Percentiles rank a stretch among this genome's conserved stretches.
Conservation (phyloP, 2,888 invertebrate genomes). For the Parnassius apollo region DNA sequence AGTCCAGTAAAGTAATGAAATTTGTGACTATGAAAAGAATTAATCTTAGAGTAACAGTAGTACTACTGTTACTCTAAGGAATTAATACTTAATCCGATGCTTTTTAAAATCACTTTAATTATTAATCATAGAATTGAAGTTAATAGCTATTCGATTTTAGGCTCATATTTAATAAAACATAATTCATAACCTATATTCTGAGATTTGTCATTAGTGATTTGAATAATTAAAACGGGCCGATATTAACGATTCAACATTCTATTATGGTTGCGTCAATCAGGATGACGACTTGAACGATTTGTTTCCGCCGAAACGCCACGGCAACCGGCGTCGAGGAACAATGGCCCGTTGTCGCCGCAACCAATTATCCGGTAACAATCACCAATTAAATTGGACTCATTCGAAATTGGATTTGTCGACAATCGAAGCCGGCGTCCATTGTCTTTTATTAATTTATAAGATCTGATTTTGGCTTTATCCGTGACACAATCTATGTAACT, state of each 20-base stretch:
- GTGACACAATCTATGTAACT: background rate
- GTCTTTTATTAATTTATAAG: conserved; percentile 26
- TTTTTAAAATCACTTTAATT: too few relatives aligned
- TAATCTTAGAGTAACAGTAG: too few relatives aligned
- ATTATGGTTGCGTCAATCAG: conserved; percentile 20
- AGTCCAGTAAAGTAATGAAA: too few relatives aligned
- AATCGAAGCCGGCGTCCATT: conserved; percentile 20
- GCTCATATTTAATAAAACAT: conserved; percentile 11
- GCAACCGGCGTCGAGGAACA: conserved; percentile 15
- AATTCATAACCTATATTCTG: conserved; percentile 15
- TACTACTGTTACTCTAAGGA: too few relatives aligned
- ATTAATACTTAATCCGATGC: too few relatives aligned
- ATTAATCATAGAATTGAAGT: too few relatives aligned
- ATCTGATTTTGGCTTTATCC: conserved; percentile 13
- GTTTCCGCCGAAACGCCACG: conserved; percentile 21
- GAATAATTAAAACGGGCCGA: conserved; percentile 18
- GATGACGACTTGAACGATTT: conserved; percentile 19
- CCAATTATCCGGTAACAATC: conserved; percentile 36
- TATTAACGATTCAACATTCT: conserved; percentile 19
- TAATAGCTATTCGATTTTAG: background rate
- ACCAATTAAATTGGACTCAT: conserved; percentile 34
- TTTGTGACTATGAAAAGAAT: too few relatives aligned
- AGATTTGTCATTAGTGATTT: conserved; percentile 11
- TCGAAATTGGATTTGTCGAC: conserved; percentile 29
- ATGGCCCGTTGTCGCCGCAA: conserved; percentile 28